These are phyloP conservation scores for Brachypteracias leptosomus DNA, from an alignment of 2,113 vertebrate species.

Conservation along the genomic window DNA sequence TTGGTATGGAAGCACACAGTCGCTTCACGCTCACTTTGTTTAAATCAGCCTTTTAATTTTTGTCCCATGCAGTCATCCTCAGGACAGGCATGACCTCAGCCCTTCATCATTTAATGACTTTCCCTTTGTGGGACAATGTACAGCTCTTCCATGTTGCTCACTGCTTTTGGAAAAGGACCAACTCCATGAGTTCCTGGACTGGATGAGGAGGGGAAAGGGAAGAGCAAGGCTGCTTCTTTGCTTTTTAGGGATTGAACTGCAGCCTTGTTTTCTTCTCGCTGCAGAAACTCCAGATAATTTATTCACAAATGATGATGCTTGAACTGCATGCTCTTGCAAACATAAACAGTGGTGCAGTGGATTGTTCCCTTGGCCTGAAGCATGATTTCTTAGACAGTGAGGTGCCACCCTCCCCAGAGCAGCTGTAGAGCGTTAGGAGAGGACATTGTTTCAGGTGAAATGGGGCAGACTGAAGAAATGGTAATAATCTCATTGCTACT, in stretches of 20 bases:
- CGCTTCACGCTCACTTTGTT: slow-evolving; percentile 1
- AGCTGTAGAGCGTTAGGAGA: not conserved
- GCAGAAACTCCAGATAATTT: not conserved
- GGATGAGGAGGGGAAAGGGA: not conserved
- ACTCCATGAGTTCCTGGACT: slow-evolving; percentile 12
- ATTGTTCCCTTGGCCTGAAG: not conserved
- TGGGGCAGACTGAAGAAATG: not conserved
- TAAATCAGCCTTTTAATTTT: slow-evolving; percentile 6
- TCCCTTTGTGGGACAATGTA: not conserved
- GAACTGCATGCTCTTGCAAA: not conserved
- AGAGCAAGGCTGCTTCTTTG: not conserved
- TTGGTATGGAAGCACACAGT: not conserved
- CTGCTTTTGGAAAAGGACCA: slow-evolving; percentile 19
- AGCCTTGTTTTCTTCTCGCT: not conserved
- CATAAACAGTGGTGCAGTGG: not conserved
- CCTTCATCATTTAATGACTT: slow-evolving; percentile 28
- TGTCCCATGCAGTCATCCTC: slow-evolving; percentile 22
- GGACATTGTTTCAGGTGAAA: not conserved
- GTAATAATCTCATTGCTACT: not conserved
- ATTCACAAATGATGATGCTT: not conserved
- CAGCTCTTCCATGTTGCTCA: slow-evolving; percentile 50
- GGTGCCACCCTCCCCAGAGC: not conserved
- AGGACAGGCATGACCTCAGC: slow-evolving; percentile 31
- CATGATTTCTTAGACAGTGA: not conserved
- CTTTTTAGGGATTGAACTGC: not conserved